These are phyloP conservation scores for Seriola aureovittata DNA, from an alignment of 2,113 vertebrate genomes.

Conservation along the genomic window DNA sequence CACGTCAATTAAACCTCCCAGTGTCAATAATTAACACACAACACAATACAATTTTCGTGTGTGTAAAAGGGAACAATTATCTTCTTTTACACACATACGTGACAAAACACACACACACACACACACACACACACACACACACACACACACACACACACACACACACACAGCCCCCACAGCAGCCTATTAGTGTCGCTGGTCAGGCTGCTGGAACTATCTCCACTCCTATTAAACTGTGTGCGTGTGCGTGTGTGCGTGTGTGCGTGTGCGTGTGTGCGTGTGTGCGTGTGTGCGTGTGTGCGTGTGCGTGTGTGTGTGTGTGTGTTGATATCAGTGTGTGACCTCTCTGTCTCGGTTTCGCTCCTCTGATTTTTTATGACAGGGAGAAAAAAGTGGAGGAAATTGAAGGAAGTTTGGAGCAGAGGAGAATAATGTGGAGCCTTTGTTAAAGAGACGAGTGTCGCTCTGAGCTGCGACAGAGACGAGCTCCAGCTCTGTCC, in stretches of 20 bases:
- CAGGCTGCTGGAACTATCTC: conserved; percentile 40
- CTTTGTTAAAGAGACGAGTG: conserved; percentile 2
- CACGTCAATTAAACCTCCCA: conserved; percentile 69
- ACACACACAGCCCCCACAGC: conserved; percentile 17
- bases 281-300: conserved; percentile 5
- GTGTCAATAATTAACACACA: conserved; percentile 74
- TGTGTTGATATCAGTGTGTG: not conserved
- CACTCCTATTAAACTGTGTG: conserved; percentile 27
- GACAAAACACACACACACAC: too few species aligned
- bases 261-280: not conserved
- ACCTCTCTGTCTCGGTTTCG: conserved; percentile 20
- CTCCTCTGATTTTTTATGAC: conserved; percentile 41
- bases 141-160: conserved; percentile 12
- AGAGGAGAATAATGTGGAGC: conserved; percentile 1
- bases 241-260: not conserved
- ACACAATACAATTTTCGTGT: conserved; percentile 41
- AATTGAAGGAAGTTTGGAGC: not conserved
- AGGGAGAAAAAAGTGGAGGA: conserved; percentile 1
- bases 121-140: conserved; percentile 8
- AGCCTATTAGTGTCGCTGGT: conserved; percentile 52
- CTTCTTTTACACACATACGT: conserved; percentile 18
- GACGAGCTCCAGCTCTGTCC: conserved; percentile 3
- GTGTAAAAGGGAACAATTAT: conserved; percentile 30
- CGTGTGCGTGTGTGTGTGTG: not conserved
- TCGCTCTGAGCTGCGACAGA: not conserved